A percentile compares a stretch with the other conserved stretches of the same genome.
Conservation (phyloP, 2,888 invertebrate species). For the Trichogramma evanescens region DNA sequence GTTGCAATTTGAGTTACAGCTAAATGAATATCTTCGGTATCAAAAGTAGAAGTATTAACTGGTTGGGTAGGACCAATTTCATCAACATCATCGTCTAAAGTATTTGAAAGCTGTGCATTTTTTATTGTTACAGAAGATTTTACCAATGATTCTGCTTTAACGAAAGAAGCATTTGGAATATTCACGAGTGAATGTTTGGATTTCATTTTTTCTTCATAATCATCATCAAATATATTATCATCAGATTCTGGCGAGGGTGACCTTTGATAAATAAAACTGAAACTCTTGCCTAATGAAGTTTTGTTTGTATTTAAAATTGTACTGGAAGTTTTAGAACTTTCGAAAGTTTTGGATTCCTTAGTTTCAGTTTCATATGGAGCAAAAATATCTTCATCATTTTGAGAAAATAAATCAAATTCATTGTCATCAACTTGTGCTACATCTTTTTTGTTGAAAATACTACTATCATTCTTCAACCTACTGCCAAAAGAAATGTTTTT, state of each 20-base stretch:
- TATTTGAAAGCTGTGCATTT: conserved; percentile 9
- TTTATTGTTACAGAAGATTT: not conserved
- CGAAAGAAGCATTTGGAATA: no score
- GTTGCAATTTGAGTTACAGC: conserved; percentile 19
- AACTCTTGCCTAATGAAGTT: not conserved
- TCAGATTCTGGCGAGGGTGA: conserved; percentile 9
- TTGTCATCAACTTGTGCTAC: not conserved
- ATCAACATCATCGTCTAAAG: conserved; percentile 11
- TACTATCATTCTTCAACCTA: not conserved
- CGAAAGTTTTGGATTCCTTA: no score
- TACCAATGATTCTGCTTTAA: no score
- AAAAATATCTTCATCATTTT: no score
- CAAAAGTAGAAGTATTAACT: conserved; percentile 5
- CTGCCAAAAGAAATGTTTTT: not conserved
- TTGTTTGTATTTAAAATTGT: no score
- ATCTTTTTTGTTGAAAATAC: not conserved
- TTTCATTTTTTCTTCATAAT: not conserved
- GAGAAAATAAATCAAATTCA: no score
- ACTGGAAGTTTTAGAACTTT: no score
- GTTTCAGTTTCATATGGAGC: no score
- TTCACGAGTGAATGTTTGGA: no score
- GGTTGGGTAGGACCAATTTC: conserved; percentile 17
- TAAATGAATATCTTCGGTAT: conserved; percentile 14
- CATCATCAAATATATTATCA: conserved; percentile 3
- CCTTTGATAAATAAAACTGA: not conserved